A percentile compares a stretch with the other conserved stretches of the same genome.
These are phyloP conservation scores for Drosophila niveifrons DNA, from an alignment of 2,888 invertebrate species.

Conservation along the genomic window DNA sequence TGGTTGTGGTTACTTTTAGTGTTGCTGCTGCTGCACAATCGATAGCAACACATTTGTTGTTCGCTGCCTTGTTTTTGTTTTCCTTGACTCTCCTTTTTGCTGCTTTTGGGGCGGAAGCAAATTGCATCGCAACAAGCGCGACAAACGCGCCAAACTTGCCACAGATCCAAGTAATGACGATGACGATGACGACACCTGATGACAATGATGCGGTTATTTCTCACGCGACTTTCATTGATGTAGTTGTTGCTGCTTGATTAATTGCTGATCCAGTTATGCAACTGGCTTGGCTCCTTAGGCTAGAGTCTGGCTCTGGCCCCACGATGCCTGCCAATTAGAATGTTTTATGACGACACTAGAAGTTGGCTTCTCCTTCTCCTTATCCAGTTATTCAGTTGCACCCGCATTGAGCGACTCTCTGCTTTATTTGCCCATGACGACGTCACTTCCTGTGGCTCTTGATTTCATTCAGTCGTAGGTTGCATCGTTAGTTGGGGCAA, in stretches of 20 bases:
- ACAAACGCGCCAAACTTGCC: conserved; percentile 43
- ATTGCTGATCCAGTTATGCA: conserved; percentile 57
- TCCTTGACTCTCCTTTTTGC: too few relatives aligned
- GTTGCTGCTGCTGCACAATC: conserved; percentile 42
- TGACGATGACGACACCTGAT: not conserved
- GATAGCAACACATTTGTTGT: conserved; percentile 55
- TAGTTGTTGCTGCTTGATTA: conserved; percentile 48
- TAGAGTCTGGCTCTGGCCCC: conserved; percentile 34
- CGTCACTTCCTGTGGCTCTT: conserved; percentile 71
- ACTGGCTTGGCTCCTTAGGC: not conserved
- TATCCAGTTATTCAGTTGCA: conserved; percentile 20
- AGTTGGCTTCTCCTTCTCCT: not conserved
- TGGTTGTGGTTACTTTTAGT: conserved; percentile 19
- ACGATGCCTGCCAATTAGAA: conserved; percentile 68
- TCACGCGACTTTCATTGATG: conserved; percentile 59
- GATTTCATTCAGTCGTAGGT: conserved; percentile 64
- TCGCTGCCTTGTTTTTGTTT: conserved; percentile 6
- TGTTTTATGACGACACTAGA: conserved; percentile 60
- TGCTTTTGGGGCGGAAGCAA: conserved; percentile 56
- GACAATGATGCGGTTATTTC: conserved; percentile 34
- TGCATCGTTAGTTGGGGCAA: conserved; percentile 8
- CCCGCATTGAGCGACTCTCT: conserved; percentile 36
- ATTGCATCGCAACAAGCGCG: conserved; percentile 49
- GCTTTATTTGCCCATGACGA: conserved; percentile 54
- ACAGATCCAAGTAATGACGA: conserved; percentile 8